Conservation (phyloP, 2,888 invertebrate genomes). For the Sycophila texana region DNA sequence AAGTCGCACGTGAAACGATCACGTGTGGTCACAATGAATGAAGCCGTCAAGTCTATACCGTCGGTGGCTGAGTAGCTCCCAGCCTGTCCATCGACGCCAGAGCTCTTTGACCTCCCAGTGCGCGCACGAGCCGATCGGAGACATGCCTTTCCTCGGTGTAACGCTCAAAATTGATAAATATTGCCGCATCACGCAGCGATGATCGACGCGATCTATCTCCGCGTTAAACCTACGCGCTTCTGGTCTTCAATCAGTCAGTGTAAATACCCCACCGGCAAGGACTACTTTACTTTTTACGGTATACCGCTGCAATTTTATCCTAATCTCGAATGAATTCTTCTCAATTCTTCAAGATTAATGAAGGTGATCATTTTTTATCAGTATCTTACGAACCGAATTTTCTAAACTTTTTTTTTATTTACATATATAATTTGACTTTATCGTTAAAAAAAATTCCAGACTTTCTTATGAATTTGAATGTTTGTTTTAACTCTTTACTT, state of each 20-base stretch:
- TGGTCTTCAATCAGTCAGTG: neutral
- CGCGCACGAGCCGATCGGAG: constrained; percentile 43
- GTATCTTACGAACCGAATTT: too few relatives aligned
- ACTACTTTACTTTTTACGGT: neutral
- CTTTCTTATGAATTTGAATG: too few relatives aligned
- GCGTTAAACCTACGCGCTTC: neutral
- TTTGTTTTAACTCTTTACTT: too few relatives aligned
- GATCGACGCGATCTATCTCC: neutral
- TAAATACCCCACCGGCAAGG: neutral
- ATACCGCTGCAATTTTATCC: too few relatives aligned
- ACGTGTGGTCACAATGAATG: constrained; percentile 20
- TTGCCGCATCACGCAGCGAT: constrained; percentile 1
- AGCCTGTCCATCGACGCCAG: neutral
- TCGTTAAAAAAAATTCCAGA: too few relatives aligned
- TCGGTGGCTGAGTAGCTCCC: neutral
- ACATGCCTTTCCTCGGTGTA: constrained; percentile 56
- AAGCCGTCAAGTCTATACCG: neutral
- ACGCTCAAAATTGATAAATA: constrained; percentile 62
- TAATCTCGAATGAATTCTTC: too few relatives aligned
- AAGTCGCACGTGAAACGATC: neutral
- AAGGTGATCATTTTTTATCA: too few relatives aligned
- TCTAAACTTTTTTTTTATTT: too few relatives aligned
- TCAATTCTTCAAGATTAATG: too few relatives aligned
- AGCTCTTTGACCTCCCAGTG: constrained; percentile 40
- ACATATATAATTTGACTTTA: too few relatives aligned